phyloP scores from a whole-genome alignment of 2,797 vertebrate species.

The Xenentodon cancila region DNA sequence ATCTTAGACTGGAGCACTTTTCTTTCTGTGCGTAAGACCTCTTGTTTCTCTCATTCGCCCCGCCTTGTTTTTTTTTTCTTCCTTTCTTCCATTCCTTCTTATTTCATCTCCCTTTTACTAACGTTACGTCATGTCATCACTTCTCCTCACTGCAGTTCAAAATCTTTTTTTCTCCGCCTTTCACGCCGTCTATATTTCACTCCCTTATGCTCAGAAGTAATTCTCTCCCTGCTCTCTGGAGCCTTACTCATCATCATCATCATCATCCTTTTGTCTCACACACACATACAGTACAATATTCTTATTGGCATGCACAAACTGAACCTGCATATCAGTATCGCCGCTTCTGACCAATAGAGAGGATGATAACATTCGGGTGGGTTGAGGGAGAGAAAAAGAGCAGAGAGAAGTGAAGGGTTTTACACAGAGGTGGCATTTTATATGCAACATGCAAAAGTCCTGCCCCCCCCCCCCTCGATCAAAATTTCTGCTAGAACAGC shows the following conservation, averaged over 20 bases:
- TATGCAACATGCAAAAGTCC: background rate
- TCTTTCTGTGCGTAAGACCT: constrained; percentile 11
- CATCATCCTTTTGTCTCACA: constrained; percentile 22
- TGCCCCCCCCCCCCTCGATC: background rate
- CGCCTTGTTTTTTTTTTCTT: constrained; percentile 2
- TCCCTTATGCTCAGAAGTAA: constrained; percentile 74
- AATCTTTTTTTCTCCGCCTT: constrained; percentile 42
- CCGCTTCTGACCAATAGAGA: constrained; percentile 38
- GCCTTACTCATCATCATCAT: constrained; percentile 69
- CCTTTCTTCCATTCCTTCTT: constrained; percentile 25
- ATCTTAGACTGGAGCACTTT: constrained; percentile 43
- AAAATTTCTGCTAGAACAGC: background rate
- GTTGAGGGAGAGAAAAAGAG: constrained; percentile 12
- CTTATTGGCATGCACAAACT: constrained; percentile 38
- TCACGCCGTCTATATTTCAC: constrained; percentile 54
- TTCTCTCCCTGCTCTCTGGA: constrained; percentile 66
- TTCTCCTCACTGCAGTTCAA: constrained; percentile 38
- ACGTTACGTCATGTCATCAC: constrained; percentile 41
- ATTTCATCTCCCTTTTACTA: constrained; percentile 39
- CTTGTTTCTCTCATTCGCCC: constrained; percentile 14
- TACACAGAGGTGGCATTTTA: background rate
- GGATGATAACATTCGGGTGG: constrained; percentile 27
- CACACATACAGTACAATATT: constrained; percentile 17
- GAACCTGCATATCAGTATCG: constrained; percentile 51
- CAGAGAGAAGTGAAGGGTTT: constrained; percentile 10